Percentiles rank a stretch among this genome's conserved stretches.
Conservation (phyloP, 2,888 invertebrate species). For the Aelia acuminata region DNA sequence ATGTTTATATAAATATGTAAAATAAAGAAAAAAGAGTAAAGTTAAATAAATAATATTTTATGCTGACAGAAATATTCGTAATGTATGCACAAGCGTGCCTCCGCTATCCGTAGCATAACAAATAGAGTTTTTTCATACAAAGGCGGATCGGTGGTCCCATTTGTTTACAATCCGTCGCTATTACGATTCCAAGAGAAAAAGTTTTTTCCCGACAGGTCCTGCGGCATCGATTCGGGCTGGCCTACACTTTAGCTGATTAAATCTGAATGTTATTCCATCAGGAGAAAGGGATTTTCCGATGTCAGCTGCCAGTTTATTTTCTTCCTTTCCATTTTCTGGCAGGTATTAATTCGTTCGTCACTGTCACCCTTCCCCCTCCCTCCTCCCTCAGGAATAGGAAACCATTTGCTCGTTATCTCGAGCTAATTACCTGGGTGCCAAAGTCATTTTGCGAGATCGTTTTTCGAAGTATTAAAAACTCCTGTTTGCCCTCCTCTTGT, state of each 20-base stretch:
- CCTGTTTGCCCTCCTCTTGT: no score
- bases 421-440: not conserved
- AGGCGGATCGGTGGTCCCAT: not conserved
- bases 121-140: not conserved
- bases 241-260: constrained; percentile 30
- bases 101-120: not conserved
- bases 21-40: no score
- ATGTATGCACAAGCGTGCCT: not conserved
- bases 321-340: not conserved
- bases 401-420: not conserved
- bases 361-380: not conserved
- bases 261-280: constrained; percentile 26
- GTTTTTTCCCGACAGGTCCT: not conserved
- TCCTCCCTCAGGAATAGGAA: not conserved
- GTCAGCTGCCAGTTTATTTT: not conserved
- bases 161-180: not conserved
- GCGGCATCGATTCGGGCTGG: not conserved
- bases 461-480: no score
- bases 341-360: not conserved
- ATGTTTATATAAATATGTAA: no score
- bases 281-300: not conserved
- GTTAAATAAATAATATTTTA: no score
- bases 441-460: not conserved
- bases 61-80: not conserved
- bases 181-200: not conserved